These are phyloP conservation scores for Pollenia angustigena DNA, from an alignment of 2,888 invertebrate genomes.

Conservation along the genomic window DNA sequence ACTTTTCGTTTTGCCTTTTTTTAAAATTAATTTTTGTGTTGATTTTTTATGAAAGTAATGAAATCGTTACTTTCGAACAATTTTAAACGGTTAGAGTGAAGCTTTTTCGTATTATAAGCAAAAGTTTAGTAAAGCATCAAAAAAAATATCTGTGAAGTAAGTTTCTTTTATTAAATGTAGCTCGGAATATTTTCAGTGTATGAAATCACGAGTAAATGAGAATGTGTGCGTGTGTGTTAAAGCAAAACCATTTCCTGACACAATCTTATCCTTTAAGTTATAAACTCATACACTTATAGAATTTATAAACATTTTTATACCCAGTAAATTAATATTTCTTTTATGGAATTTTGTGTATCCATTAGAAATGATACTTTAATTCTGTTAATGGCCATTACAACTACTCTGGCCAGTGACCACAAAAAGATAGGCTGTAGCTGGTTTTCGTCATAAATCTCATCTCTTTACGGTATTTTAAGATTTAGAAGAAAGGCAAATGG, in stretches of 20 bases:
- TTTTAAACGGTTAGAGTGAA: too few relatives aligned
- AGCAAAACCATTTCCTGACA: slow-evolving; percentile 6
- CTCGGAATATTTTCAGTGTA: too few relatives aligned
- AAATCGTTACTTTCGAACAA: too few relatives aligned
- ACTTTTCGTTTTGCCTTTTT: too few relatives aligned
- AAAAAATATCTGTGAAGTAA: too few relatives aligned
- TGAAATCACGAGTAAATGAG: neutral
- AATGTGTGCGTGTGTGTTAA: neutral
- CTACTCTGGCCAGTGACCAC: neutral
- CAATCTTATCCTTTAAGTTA: slow-evolving; percentile 58
- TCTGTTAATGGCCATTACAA: slow-evolving; percentile 35
- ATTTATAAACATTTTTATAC: neutral
- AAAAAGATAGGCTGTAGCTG: slow-evolving; percentile 25
- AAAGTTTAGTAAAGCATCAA: too few relatives aligned
- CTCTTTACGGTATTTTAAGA: slow-evolving; percentile 12
- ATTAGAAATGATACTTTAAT: slow-evolving; percentile 39
- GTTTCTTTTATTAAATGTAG: too few relatives aligned
- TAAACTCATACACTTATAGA: slow-evolving; percentile 20
- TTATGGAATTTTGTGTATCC: slow-evolving; percentile 1
- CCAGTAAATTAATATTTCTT: slow-evolving; percentile 4
- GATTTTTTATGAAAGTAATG: too few relatives aligned
- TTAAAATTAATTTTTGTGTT: too few relatives aligned
- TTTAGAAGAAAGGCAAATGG: neutral
- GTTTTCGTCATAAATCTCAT: slow-evolving; percentile 45
- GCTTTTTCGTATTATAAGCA: too few relatives aligned